Base-by-base conservation (phyloP, 2,797 vertebrate species). In the Melanotaenia trifasciata region DNA sequence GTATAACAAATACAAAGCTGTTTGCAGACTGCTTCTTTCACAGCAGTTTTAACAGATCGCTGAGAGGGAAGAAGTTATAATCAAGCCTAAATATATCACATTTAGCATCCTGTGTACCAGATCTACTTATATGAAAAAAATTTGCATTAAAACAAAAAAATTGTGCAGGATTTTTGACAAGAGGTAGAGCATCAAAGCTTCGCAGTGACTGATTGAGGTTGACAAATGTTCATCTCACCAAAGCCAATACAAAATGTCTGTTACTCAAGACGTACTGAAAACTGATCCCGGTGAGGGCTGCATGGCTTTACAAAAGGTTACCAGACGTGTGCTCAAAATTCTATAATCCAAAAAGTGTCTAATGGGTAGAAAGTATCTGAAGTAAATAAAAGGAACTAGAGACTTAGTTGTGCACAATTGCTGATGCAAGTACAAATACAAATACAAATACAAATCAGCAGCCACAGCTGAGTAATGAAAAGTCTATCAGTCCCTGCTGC, bases 31-130 rank as follows among this genome's bases (percentile, higher is more conserved):
- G 60, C 14, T 70, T 84, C 59, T 76, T 71, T 72, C 45, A 63
- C 32, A 78, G 56, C 62, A 77, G 77, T 80, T 70, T 78, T 83
- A 86, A 80, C 76, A 83, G 79, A 75, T 87, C 84, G 76, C 59
- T 58, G 58, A 60, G 76, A 67, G 70, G 64, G 45, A 76, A 73
- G 66, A 85, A 65, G 69, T 81, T 82, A 84, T 91, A 88, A 90
- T 93, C 85, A 74, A 73, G 57, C 77, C 87, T 93, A 93, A 93
- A 94, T 92, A 93, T 91, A 93, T 64, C 69, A 28, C 43, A 70
- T 59, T 76, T 57, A 61, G 80, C 86, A 92, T 94, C 92, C 90
- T 92, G 84, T 88, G 51, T 58, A 60, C 47, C 74, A 80, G 88
- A 89, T 93, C 90, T 74, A 63, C 82, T 94, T 94, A 90, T 88